A percentile compares a stretch with the other conserved stretches of the same genome.
Conservation (phyloP, 2,888 invertebrate genomes). For the Phyto melanocephala region DNA sequence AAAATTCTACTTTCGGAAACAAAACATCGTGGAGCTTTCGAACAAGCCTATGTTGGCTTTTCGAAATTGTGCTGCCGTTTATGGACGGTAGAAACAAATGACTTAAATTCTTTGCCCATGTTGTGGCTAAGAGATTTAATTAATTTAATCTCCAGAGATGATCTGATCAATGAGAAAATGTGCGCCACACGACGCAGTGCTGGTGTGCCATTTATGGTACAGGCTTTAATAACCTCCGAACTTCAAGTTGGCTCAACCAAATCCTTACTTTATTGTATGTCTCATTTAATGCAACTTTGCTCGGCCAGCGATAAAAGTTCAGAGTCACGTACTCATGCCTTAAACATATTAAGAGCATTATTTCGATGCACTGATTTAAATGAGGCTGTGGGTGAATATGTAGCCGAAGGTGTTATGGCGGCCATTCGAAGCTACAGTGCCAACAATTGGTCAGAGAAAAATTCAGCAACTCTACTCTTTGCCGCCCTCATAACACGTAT, state of each 20-base stretch:
- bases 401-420: conserved; percentile 84
- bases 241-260: conserved; percentile 81
- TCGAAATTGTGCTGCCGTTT: conserved; percentile 84
- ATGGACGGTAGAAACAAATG: conserved; percentile 79
- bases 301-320: conserved; percentile 65
- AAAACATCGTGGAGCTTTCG: conserved; percentile 98
- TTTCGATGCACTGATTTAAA: conserved; percentile 88
- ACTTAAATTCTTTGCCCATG: conserved; percentile 82
- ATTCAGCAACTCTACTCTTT: conserved; percentile 91
- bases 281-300: conserved; percentile 79
- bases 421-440: conserved; percentile 88
- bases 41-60: conserved; percentile 95
- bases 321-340: conserved; percentile 86
- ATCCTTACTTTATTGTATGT: conserved; percentile 83
- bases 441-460: conserved; percentile 89
- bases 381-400: conserved; percentile 84
- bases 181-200: conserved; percentile 94
- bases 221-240: conserved; percentile 89
- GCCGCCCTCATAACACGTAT: conserved; percentile 90
- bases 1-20: conserved; percentile 85
- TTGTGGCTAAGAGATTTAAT: conserved; percentile 84
- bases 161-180: conserved; percentile 79
- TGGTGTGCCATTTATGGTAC: conserved; percentile 93
- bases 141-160: conserved; percentile 80
- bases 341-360: conserved; percentile 91